Percentiles rank a stretch among this genome's conserved stretches.
phyloP scores from a whole-genome alignment of 2,797 vertebrate species.

The Lacerta agilis region DNA sequence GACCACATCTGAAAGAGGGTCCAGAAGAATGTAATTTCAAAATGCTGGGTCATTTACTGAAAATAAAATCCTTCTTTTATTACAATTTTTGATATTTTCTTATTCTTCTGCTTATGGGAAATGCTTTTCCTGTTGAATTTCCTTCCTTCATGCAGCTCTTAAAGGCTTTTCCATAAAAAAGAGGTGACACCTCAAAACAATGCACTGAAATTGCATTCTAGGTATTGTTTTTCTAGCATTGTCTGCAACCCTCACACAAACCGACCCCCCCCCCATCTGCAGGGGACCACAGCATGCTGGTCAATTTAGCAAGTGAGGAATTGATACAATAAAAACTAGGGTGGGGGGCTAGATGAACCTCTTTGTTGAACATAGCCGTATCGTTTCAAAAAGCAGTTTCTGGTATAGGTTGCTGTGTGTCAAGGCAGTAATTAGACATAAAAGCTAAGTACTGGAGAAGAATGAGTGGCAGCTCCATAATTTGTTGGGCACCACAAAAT shows the following conservation, averaged over 20 bases:
- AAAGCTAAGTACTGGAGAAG: neutral
- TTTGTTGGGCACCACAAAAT: constrained; percentile 1
- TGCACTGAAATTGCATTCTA: neutral
- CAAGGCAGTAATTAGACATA: constrained; percentile 3
- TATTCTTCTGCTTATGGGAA: neutral
- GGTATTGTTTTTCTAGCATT: neutral
- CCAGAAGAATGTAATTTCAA: neutral
- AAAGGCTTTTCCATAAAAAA: neutral
- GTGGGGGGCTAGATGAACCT: neutral
- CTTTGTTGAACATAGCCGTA: neutral
- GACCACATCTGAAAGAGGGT: neutral
- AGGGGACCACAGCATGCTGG: neutral
- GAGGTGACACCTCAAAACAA: neutral
- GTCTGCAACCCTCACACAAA: neutral
- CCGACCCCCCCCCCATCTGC: neutral
- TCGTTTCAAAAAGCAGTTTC: neutral
- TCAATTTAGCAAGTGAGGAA: neutral
- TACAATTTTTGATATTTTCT: neutral
- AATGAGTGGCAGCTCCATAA: neutral
- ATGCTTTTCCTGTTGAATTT: neutral
- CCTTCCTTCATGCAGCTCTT: neutral
- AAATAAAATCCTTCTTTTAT: neutral
- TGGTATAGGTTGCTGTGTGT: neutral
- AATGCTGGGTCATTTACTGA: neutral
- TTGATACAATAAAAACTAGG: neutral